phyloP scores from a whole-genome alignment of 2,113 vertebrate genomes.

The Chloebia gouldiae region DNA sequence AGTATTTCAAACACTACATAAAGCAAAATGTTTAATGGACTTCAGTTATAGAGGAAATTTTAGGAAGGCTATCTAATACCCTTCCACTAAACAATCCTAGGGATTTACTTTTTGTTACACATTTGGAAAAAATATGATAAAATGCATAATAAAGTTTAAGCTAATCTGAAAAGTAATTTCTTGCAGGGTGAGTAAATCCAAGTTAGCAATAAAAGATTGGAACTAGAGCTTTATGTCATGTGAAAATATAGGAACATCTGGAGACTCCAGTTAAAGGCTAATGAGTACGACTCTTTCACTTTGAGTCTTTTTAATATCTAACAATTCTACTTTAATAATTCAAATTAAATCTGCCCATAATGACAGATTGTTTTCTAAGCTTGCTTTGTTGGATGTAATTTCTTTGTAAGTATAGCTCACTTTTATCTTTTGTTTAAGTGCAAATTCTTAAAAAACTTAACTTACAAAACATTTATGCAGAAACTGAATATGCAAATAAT shows the following conservation, averaged over 20 bases:
- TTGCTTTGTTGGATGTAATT: slow-evolving; percentile 25
- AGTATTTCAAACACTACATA: neutral
- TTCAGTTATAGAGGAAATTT: neutral
- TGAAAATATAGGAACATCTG: slow-evolving; percentile 25
- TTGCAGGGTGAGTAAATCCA: neutral
- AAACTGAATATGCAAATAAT: neutral
- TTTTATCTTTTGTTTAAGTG: neutral
- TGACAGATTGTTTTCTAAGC: slow-evolving; percentile 3
- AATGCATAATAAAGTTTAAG: neutral
- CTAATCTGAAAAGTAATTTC: slow-evolving; percentile 20
- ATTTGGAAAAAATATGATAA: neutral
- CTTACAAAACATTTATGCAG: neutral
- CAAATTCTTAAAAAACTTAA: neutral
- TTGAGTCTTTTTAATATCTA: slow-evolving; percentile 18
- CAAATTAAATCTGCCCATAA: slow-evolving; percentile 20
- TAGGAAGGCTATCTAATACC: neutral
- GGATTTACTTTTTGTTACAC: neutral
- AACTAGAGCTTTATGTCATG: slow-evolving; percentile 10
- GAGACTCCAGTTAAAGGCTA: neutral
- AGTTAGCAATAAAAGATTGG: neutral
- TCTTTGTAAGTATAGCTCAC: neutral
- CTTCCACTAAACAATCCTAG: neutral
- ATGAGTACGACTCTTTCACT: neutral
- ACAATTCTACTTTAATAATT: slow-evolving; percentile 43
- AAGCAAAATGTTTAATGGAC: neutral